Base-by-base conservation (phyloP, 1,140 invertebrate species). In the Drosophila elegans region DNA sequence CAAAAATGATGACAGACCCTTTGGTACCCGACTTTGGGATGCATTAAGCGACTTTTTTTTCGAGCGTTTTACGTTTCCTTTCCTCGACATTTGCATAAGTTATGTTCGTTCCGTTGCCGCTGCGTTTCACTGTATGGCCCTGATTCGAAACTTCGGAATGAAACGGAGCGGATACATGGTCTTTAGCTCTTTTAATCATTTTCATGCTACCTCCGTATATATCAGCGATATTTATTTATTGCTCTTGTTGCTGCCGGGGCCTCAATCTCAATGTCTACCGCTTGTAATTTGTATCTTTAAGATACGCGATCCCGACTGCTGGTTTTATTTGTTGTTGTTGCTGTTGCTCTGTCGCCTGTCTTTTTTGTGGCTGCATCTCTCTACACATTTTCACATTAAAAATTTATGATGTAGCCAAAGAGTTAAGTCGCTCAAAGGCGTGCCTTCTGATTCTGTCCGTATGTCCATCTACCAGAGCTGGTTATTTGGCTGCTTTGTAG, bases 221-320 rank as follows among this genome's bases (percentile, higher is more conserved):
- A 42, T 61, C 72, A 74, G 80, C 71, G 64, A 49, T 85, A 73
- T 84, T 84, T 84, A 84, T 84, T 84, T 85, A 86, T 85, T 81
- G 74, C 64, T 61, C 56, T 74, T 57, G 68, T 66, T 63, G 52
- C 59, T 67, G 74, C 67, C 71, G 85, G 85, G 63, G 83, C 79
- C 71, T 82, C 79, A 86, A 86, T 88, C 83, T 86, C 83, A 82
- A 88, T 88, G 84, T 88, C 80, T 88, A 68, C 77, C 63, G 67
- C 80, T 89, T 89, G 84, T 89, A 88, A 88, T 88, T 88, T 88
- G 84, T 88, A 88, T 84, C 84, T 88, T 88, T 84, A 89, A 89
- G 84, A 88, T 88, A 88, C 62, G 62, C 56, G 72, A 44, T 71
- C 36, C 44, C 79, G 62, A 89, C 80, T 82, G 72, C 72, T 64